Evolutionary conservation across 2,888 invertebrate species (phyloP).

Genomic region (Actias luna): DNA sequence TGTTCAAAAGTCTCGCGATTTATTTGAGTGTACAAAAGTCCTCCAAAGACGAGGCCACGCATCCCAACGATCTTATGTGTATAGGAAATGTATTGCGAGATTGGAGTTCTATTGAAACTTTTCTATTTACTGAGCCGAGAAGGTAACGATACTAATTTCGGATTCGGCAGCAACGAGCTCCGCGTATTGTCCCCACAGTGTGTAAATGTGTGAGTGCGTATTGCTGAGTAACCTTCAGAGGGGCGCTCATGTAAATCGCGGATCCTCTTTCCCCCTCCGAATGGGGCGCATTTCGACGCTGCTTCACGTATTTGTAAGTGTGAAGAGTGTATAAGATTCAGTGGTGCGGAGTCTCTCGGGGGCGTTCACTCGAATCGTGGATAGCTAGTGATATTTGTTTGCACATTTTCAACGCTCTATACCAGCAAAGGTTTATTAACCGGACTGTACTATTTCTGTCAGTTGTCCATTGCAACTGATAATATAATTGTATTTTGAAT

Average conservation of each 20-base stretch:
- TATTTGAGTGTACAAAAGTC: neutral
- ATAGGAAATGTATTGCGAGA: constrained; percentile 43
- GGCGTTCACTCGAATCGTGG: constrained; percentile 42
- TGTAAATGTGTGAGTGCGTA: constrained; percentile 30
- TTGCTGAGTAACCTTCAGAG: constrained; percentile 58
- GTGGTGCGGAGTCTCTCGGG: constrained; percentile 41
- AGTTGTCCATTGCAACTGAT: neutral
- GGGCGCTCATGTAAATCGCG: constrained; percentile 57
- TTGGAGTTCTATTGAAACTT: constrained; percentile 55
- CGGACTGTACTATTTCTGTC: constrained; percentile 27
- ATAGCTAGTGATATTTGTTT: constrained; percentile 48
- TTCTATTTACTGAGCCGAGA: constrained; percentile 58
- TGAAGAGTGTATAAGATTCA: constrained; percentile 46
- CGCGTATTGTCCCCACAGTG: constrained; percentile 52
- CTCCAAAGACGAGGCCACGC: neutral
- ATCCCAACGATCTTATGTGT: constrained; percentile 17
- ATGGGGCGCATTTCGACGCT: constrained; percentile 64
- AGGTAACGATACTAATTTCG: constrained; percentile 65
- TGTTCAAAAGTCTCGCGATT: neutral
- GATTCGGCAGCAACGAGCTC: constrained; percentile 64
- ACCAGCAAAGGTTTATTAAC: constrained; percentile 34
- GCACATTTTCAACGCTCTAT: constrained; percentile 46
- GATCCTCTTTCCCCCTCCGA: constrained; percentile 38
- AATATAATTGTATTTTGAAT: no score
- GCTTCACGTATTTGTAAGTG: constrained; percentile 74